Evolutionary conservation across 2,888 invertebrate species (phyloP), one percentile per base, ranked within the genome.

Genomic region (Apantesis nais): DNA sequence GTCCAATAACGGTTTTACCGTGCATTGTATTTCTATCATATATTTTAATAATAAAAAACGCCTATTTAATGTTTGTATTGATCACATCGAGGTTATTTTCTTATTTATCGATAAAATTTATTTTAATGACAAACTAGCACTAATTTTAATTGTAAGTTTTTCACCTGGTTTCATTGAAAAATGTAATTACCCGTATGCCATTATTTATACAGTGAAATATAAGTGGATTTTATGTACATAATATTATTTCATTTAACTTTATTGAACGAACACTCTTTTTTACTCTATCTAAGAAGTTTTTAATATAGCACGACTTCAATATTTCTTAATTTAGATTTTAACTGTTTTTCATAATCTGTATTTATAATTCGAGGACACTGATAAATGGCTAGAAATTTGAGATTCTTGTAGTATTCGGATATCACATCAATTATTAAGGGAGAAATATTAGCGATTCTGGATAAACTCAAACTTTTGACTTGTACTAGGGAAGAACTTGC

Each of bases 331-430:
- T 93, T 94, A 2, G 90, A 87, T 78, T 92, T 92, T 19, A 95
- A 81, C 77, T 93, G 91, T 77, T 92, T 92, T 81, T 92, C 92
- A 84, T 93, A 93, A 82, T 93, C 92, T 31, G 89, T 90, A 74
- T 91, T 89, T 63, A 90, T 87, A 60, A 95, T 91, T 82, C 82
- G 87, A 16, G 93, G 92, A 77, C 95, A 95, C 72, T 93, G 92
- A 73, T 95, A 95, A 19, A 95, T 77, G 41, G 95, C 93, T 52
- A 95, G 78, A 81, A 94, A 94, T 73, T 88, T 92, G 0, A 95
- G 83, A 74, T 89, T 88, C 72, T 89, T 92, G 74, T 94, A 95
- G 79, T 91, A 87, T 80, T 92, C 92, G 3, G 93, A 91, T 76
- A 95, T 92, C 25, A 93, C 80, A 78, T 93, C 92, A 5, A 95